These are phyloP conservation scores for Nesogale talazaci DNA, from an alignment of 2,113 vertebrate genomes.

Conservation along the genomic window DNA sequence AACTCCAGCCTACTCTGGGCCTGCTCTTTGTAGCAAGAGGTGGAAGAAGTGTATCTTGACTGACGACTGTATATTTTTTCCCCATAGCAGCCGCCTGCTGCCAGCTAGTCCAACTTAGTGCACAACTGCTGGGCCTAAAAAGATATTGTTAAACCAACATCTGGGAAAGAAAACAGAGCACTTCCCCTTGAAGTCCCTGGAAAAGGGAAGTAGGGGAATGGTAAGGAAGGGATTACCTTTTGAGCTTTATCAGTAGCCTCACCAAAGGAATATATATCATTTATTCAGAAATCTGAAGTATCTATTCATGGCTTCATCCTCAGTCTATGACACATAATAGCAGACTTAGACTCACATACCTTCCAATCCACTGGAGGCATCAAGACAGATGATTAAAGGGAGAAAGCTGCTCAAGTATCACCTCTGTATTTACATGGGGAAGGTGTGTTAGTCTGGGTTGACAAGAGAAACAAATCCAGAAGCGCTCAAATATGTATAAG, in stretches of 20 bases:
- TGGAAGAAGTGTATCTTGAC: not conserved
- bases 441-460: no score
- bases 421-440: not conserved
- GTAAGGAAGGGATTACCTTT: conserved; percentile 23
- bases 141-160: conserved; percentile 29
- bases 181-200: not conserved
- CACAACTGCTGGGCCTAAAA: not conserved
- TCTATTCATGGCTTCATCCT: not conserved
- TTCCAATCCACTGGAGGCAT: not conserved
- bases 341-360: not conserved
- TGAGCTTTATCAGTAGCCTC: conserved; percentile 35
- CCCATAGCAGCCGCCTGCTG: not conserved
- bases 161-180: conserved; percentile 2
- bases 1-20: not conserved
- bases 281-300: not conserved
- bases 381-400: not conserved
- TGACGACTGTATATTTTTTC: not conserved
- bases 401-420: not conserved
- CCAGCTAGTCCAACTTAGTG: not conserved
- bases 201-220: not conserved
- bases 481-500: no score
- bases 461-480: no score
- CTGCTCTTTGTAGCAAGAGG: conserved; percentile 29
- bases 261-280: conserved; percentile 9
- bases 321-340: not conserved